Evolutionary conservation across 2,888 invertebrate species (phyloP), one percentile per base, ranked within the genome.

Genomic region (Drosophila anceps): DNA sequence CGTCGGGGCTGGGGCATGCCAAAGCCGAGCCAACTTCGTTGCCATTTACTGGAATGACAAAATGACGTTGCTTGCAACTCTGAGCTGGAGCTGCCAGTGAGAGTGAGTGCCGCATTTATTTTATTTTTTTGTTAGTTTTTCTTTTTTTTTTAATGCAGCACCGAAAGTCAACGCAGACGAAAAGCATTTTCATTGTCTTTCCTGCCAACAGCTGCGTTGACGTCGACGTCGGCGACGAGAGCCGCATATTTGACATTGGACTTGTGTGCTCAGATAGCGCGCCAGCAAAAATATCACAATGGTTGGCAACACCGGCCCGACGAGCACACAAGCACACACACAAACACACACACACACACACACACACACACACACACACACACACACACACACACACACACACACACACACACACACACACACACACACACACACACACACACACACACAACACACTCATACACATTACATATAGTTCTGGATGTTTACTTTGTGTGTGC

Each of bases 111-210:
- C 41, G 78, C 84, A 82, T 82, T 86, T 87, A 74, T 74, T 82
- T 84, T 84, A 70, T 73, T 82, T 39, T 43, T 43, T 43, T 29
- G 33, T 33, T 15, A 10, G 31, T 31, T 33, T 57, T 33, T 4
- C 4, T 20, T 20, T 9, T 10, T 31, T 41, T 81, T 79, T 88
- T 83, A 81, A 87, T 75, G 82, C 72, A 76, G 48, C 70, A 63
- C 71, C 69, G 69, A 80, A 79, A 66, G 63, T 61, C 69, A 78
- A 60, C 69, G 65, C 79, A 79, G 82, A 74, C 86, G 76, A 63
- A 69, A 77, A 87, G 89, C 70, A 87, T 86, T 86, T 88, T 84
- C 84, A 88, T 88, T 88, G 86, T 86, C 86, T 86, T 86, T 87
- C 79, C 88, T 86, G 84, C 83, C 79, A 88, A 84, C 82, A 82